phyloP scores from a whole-genome alignment of 2,888 invertebrate species.

The Chymomyza amoena region DNA sequence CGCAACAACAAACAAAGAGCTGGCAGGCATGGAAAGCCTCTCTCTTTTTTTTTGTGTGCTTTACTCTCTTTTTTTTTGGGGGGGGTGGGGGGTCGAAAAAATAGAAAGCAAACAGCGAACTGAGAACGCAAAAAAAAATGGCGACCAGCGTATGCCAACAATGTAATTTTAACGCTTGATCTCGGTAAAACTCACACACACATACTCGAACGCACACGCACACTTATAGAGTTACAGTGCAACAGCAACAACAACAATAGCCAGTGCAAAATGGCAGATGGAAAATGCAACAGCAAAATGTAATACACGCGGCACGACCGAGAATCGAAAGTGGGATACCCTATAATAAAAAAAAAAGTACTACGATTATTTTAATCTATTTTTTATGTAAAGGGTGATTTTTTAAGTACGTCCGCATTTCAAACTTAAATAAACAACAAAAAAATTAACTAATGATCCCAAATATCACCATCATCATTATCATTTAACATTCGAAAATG shows the following conservation, averaged over 20 bases:
- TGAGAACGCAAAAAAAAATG: background rate
- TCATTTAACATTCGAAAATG: no score
- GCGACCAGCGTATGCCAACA: slow-evolving; percentile 64
- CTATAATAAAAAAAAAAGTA: no score
- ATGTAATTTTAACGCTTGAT: slow-evolving; percentile 72
- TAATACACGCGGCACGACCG: no score
- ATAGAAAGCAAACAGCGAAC: background rate
- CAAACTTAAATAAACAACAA: no score
- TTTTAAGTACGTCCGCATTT: no score
- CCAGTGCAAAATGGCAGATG: slow-evolving; percentile 55
- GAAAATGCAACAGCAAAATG: slow-evolving; percentile 22
- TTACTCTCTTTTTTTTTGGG: background rate
- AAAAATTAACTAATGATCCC: no score
- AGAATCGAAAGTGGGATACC: no score
- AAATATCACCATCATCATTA: no score
- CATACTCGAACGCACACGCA: slow-evolving; percentile 7
- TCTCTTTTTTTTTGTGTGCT: background rate
- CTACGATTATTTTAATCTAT: no score
- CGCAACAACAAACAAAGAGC: background rate
- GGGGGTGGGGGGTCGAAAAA: background rate
- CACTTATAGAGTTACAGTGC: background rate
- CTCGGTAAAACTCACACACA: slow-evolving; percentile 42
- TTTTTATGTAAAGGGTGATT: no score
- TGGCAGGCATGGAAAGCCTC: background rate
- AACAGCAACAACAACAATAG: slow-evolving; percentile 1